Evolutionary conservation across 1,140 invertebrate genomes (phyloP).

Genomic region (Diabrotica undecimpunctata): DNA sequence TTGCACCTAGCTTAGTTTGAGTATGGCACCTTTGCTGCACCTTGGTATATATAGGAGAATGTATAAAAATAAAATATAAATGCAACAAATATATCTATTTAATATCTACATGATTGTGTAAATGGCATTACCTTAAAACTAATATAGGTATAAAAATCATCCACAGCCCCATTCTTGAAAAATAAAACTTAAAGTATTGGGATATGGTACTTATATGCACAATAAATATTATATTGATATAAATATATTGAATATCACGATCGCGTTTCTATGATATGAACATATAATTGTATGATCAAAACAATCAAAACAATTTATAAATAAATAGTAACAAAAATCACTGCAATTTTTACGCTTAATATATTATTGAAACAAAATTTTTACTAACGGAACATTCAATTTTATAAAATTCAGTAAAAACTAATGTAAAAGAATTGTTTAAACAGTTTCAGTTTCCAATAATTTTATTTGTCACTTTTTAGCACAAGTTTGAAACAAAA

Average conservation of each 20-base stretch:
- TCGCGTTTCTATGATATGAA: constrained; percentile 18
- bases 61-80: too few species aligned
- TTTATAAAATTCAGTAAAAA: too few species aligned
- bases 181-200: constrained; percentile 26
- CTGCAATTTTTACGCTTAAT: not conserved
- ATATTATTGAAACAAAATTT: not conserved
- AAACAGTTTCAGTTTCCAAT: too few species aligned
- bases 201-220: constrained; percentile 26
- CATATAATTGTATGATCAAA: constrained; percentile 12
- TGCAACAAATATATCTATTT: constrained; percentile 14
- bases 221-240: constrained; percentile 16
- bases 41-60: too few species aligned
- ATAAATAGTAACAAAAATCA: not conserved
- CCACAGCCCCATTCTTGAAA: constrained; percentile 36
- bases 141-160: constrained; percentile 36
- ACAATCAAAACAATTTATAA: not conserved
- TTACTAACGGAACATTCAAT: not conserved
- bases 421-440: too few species aligned
- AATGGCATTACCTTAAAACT: constrained; percentile 28
- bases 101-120: constrained; percentile 26
- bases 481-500: too few species aligned
- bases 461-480: too few species aligned
- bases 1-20: too few species aligned
- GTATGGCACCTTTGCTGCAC: too few species aligned
- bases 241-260: constrained; percentile 37